Conservation (phyloP, 2,888 invertebrate species). For the Aphodius granarius region DNA sequence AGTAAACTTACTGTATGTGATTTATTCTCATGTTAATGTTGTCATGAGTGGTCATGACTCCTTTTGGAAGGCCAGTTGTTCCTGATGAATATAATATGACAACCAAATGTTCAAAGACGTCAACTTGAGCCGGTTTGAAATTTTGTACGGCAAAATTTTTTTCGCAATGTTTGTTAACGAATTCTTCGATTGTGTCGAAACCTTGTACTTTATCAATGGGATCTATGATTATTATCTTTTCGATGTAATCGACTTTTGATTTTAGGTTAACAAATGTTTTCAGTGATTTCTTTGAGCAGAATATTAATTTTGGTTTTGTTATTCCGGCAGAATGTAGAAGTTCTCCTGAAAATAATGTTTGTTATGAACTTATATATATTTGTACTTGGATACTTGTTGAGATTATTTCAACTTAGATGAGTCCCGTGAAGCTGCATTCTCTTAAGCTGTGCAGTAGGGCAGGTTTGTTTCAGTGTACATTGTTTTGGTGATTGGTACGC, state of each 20-base stretch:
- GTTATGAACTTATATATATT: not conserved
- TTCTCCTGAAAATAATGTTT: slow-evolving; percentile 50
- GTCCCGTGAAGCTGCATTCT: too few relatives aligned
- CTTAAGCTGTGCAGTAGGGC: too few relatives aligned
- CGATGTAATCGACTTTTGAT: slow-evolving; percentile 55
- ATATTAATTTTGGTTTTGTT: slow-evolving; percentile 67
- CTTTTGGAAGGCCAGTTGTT: slow-evolving; percentile 79
- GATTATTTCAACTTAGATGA: too few relatives aligned
- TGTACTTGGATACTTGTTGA: too few relatives aligned
- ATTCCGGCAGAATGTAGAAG: slow-evolving; percentile 60
- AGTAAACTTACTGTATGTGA: slow-evolving; percentile 23
- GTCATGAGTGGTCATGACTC: slow-evolving; percentile 71
- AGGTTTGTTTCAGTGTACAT: too few relatives aligned
- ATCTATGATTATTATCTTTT: slow-evolving; percentile 60
- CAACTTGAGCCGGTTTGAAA: slow-evolving; percentile 53
- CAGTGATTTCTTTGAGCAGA: slow-evolving; percentile 62
- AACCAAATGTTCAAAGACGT: slow-evolving; percentile 58
- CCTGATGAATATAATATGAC: slow-evolving; percentile 78
- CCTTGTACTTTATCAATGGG: slow-evolving; percentile 55
- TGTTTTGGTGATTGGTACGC: too few relatives aligned
- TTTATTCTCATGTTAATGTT: slow-evolving; percentile 58
- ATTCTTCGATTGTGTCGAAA: slow-evolving; percentile 54
- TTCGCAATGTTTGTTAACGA: slow-evolving; percentile 34
- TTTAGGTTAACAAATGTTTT: slow-evolving; percentile 59
- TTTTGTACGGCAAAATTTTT: slow-evolving; percentile 47